A percentile compares a stretch with the other conserved stretches of the same genome.
Evolutionary conservation across 2,113 vertebrate genomes (phyloP).

Genomic region (Cinclus cinclus): DNA sequence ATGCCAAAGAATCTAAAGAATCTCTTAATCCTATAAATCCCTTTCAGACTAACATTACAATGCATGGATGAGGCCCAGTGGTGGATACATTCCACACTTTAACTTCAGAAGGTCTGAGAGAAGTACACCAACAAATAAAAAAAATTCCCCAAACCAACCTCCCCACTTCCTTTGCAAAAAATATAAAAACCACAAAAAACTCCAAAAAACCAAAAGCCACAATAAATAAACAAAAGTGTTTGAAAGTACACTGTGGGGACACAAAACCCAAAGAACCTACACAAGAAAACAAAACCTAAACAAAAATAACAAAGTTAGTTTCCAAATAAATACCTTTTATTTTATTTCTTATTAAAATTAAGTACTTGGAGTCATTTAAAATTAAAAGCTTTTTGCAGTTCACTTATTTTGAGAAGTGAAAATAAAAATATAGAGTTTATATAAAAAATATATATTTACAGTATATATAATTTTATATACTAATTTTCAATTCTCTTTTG

Average conservation of each 20-base stretch:
- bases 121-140: neutral
- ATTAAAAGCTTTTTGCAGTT: neutral
- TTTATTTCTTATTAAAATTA: neutral
- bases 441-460: neutral
- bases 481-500: neutral
- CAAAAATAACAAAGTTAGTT: neutral
- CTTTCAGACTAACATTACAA: neutral
- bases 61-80: neutral
- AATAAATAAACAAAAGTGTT: neutral
- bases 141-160: neutral
- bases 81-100: neutral
- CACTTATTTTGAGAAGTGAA: neutral
- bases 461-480: neutral
- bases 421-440: neutral
- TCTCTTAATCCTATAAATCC: neutral
- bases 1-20: neutral
- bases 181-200: no score
- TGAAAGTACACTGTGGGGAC: neutral
- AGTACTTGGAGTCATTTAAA: neutral
- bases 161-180: neutral
- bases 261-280: neutral
- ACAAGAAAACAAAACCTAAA: neutral
- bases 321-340: neutral
- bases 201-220: no score
- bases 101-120: neutral